These are phyloP conservation scores for Tupaia chinensis DNA, from an alignment of 2,113 vertebrate species.

Conservation along the genomic window DNA sequence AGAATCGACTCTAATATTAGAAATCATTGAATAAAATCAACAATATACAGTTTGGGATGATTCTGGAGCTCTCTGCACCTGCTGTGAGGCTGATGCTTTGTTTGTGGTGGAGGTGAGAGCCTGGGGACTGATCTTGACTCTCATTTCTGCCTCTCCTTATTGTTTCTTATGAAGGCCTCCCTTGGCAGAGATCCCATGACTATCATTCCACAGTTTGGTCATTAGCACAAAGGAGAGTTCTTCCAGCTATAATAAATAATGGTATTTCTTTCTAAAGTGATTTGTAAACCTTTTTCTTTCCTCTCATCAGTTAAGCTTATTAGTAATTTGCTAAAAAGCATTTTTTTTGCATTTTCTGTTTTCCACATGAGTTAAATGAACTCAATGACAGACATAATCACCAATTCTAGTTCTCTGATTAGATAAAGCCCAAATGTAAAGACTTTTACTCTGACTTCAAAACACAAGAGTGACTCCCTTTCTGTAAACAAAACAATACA, in stretches of 20 bases:
- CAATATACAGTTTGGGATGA: background rate
- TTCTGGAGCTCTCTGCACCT: background rate
- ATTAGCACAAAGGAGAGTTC: background rate
- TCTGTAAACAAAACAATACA: background rate
- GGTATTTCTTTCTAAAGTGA: conserved; percentile 13
- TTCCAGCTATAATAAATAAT: background rate
- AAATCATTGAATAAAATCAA: background rate
- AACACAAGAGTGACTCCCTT: background rate
- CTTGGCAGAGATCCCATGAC: background rate
- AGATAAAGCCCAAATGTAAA: background rate
- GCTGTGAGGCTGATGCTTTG: background rate
- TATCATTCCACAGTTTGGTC: background rate
- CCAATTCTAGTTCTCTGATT: conserved; percentile 31
- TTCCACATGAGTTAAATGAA: conserved; percentile 37
- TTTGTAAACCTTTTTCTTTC: conserved; percentile 41
- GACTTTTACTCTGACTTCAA: background rate
- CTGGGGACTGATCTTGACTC: background rate
- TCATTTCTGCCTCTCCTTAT: background rate
- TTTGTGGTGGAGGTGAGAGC: background rate
- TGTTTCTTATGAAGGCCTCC: background rate
- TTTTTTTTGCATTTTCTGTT: conserved; percentile 28
- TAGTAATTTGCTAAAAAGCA: conserved; percentile 42
- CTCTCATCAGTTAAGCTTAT: conserved; percentile 37
- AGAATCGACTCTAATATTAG: background rate
- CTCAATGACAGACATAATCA: conserved; percentile 16